These are phyloP conservation scores for Isaurus tuberculatus DNA, from an alignment of 92 coral and sea anemone genomes.

Conservation along the genomic window DNA sequence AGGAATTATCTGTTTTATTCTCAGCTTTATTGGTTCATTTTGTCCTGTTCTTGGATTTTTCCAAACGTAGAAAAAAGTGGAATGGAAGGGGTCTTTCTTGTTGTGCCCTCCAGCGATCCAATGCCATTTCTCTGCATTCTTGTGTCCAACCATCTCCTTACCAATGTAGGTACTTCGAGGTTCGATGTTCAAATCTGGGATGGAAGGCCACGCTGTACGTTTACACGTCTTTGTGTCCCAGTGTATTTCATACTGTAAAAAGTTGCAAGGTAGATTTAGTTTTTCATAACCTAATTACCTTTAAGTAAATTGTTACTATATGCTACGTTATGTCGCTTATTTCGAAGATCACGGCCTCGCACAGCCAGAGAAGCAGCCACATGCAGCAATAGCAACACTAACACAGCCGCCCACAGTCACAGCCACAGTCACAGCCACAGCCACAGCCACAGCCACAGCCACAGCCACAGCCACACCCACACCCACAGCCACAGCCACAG, in stretches of 20 bases:
- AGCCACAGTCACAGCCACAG: too few species aligned
- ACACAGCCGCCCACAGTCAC: too few species aligned
- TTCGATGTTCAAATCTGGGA: not conserved
- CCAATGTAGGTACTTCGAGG: conserved; percentile 3
- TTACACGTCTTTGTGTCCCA: conserved; percentile 16
- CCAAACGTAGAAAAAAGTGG: not conserved
- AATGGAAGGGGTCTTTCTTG: not conserved
- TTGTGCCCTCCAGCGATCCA: conserved; percentile 30
- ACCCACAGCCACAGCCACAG: too few species aligned
- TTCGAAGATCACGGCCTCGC: too few species aligned
- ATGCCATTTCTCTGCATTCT: conserved; percentile 18
- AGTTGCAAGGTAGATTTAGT: too few species aligned
- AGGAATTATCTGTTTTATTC: not conserved
- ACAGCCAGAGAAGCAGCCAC: not conserved
- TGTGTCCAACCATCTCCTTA: conserved; percentile 15
- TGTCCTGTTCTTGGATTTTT: not conserved
- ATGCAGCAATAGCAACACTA: not conserved
- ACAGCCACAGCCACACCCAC: too few species aligned
- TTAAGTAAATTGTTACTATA: too few species aligned
- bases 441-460: too few species aligned
- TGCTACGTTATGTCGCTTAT: too few species aligned
- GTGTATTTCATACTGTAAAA: not conserved
- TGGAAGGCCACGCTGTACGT: not conserved
- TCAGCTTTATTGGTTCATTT: not conserved
- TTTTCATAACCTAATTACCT: not conserved